phyloP scores from a whole-genome alignment of 2,113 vertebrate genomes.

The Gasterosteus aculeatus region DNA sequence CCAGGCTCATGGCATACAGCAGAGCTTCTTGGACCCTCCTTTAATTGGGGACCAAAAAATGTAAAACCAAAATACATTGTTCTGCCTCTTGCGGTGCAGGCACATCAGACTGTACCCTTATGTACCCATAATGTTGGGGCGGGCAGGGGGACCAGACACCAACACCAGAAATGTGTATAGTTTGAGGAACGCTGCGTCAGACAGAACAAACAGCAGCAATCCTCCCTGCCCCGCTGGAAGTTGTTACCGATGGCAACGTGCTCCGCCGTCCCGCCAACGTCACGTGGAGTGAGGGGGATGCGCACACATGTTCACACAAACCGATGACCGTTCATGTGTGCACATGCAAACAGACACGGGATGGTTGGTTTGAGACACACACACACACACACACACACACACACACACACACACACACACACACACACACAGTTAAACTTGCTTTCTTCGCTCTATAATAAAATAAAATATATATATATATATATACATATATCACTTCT shows the following conservation, averaged over 20 bases:
- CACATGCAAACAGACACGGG: slow-evolving; percentile 48
- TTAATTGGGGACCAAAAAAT: slow-evolving; percentile 55
- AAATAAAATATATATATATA: slow-evolving; percentile 13
- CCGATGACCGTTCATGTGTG: slow-evolving; percentile 30
- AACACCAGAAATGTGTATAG: slow-evolving; percentile 39
- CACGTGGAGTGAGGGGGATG: slow-evolving; percentile 30
- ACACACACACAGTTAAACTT: not conserved
- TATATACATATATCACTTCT: not conserved
- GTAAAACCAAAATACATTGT: slow-evolving; percentile 38
- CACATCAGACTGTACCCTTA: slow-evolving; percentile 43
- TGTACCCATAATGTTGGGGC: slow-evolving; percentile 18
- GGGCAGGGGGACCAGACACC: not conserved
- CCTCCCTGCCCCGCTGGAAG: slow-evolving; percentile 48
- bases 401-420: not conserved
- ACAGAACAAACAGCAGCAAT: slow-evolving; percentile 44
- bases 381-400: not conserved
- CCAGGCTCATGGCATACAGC: slow-evolving; percentile 63
- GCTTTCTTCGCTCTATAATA: not conserved
- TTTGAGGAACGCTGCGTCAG: slow-evolving; percentile 52
- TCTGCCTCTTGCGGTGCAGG: slow-evolving; percentile 50
- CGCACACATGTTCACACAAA: slow-evolving; percentile 43
- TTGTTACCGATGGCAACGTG: slow-evolving; percentile 63
- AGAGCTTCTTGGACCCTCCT: slow-evolving; percentile 30
- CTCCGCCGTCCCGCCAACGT: slow-evolving; percentile 34
- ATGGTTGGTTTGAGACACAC: slow-evolving; percentile 2